phyloP scores from a whole-genome alignment of 92 coral and sea anemone genomes.

The Montipora capitata region DNA sequence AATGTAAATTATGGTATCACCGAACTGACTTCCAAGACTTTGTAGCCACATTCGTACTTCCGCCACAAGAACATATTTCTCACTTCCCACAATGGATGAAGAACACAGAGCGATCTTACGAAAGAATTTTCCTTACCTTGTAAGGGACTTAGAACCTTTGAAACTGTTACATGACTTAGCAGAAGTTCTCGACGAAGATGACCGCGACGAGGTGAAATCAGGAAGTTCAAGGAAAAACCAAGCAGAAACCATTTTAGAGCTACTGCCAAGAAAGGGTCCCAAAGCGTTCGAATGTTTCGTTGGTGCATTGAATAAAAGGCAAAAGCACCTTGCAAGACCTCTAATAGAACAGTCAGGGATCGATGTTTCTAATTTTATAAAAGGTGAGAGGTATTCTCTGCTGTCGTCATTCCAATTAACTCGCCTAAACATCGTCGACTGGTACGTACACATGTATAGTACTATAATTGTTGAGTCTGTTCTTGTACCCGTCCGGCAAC shows the following conservation, averaged over 20 bases:
- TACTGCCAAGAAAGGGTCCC: constrained; percentile 71
- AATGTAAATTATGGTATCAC: neutral
- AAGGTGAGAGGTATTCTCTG: constrained; percentile 10
- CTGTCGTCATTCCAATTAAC: too few relatives aligned
- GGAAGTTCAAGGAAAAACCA: neutral
- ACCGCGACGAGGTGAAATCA: constrained; percentile 20
- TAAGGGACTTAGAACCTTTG: constrained; percentile 76
- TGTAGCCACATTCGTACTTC: neutral
- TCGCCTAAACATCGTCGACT: too few relatives aligned
- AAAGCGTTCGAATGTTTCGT: constrained; percentile 68
- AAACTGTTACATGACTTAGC: constrained; percentile 60
- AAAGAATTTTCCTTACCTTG: constrained; percentile 57
- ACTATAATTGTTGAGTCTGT: too few relatives aligned
- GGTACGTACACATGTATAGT: too few relatives aligned
- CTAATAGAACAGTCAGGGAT: constrained; percentile 46
- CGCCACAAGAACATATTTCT: neutral
- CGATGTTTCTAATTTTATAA: neutral
- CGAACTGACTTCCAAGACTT: neutral
- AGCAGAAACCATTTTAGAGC: constrained; percentile 51
- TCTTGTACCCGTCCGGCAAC: too few relatives aligned
- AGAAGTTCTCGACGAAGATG: constrained; percentile 45
- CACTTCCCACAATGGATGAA: constrained; percentile 6
- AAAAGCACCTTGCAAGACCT: constrained; percentile 49
- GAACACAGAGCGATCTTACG: constrained; percentile 47
- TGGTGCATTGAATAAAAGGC: constrained; percentile 30